These are phyloP conservation scores for Parapristionchus giblindavisi DNA, from an alignment of 2,888 invertebrate genomes.

Conservation along the genomic window DNA sequence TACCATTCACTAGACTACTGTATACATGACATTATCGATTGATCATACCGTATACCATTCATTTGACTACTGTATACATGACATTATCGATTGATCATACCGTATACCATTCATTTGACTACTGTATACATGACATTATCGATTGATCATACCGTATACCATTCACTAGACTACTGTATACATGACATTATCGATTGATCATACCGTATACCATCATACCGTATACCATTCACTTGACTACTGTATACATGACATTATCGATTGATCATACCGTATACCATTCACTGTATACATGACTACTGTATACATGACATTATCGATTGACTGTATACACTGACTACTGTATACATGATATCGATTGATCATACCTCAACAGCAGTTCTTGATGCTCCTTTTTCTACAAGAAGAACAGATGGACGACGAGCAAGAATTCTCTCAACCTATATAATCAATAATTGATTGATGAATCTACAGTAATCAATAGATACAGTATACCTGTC, in stretches of 20 bases:
- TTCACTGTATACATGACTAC: too few relatives aligned
- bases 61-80: background rate
- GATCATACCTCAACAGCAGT: slow-evolving; percentile 83
- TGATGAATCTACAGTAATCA: background rate
- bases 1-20: too few relatives aligned
- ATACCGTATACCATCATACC: too few relatives aligned
- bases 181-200: background rate
- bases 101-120: slow-evolving; percentile 28
- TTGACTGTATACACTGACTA: background rate
- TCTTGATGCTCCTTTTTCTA: slow-evolving; percentile 84
- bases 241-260: slow-evolving; percentile 22
- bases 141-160: slow-evolving; percentile 73
- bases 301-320: background rate
- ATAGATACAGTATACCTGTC: slow-evolving; percentile 49
- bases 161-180: too few relatives aligned
- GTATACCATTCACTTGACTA: background rate
- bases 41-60: background rate
- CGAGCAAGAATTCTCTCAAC: slow-evolving; percentile 73
- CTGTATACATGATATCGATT: background rate
- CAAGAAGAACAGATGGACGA: slow-evolving; percentile 86
- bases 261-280: too few relatives aligned
- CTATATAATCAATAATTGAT: slow-evolving; percentile 34
- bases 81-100: slow-evolving; percentile 73
- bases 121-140: background rate
- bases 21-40: background rate